Conservation (phyloP, 2,113 vertebrate genomes). For the Arvicanthis niloticus region DNA sequence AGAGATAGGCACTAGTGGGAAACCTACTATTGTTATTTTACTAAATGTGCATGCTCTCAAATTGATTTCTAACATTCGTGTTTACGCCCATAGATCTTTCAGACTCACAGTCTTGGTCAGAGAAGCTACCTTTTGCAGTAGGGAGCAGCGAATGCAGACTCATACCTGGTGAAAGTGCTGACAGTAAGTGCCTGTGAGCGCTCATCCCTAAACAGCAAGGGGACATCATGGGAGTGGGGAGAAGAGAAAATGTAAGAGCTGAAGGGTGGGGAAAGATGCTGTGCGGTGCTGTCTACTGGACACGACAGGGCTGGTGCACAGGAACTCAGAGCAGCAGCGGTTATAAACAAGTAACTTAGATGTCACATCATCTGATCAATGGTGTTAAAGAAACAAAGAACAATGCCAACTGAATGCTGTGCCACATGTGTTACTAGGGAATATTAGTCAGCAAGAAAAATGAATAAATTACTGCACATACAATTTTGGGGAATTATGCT, state of each 20-base stretch:
- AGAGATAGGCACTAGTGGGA: too few species aligned
- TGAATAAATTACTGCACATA: background rate
- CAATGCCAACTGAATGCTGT: too few species aligned
- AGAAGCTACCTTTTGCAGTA: background rate
- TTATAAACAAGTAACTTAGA: background rate
- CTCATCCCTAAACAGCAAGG: background rate
- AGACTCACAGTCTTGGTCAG: background rate
- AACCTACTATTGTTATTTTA: background rate
- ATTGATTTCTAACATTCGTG: background rate
- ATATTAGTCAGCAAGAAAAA: background rate
- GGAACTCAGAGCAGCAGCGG: background rate
- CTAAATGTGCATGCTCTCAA: background rate
- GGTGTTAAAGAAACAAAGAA: background rate
- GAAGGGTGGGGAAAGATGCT: background rate
- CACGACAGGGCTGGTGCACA: background rate
- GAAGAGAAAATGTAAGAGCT: too few species aligned
- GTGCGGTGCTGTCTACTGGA: background rate
- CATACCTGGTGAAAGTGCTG: background rate
- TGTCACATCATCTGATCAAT: background rate
- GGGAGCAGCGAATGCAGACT: background rate
- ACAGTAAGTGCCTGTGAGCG: background rate
- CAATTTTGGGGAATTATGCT: background rate
- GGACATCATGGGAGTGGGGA: background rate
- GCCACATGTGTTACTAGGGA: background rate
- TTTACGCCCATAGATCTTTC: background rate